phyloP scores from a whole-genome alignment of 2,888 invertebrate genomes.

The Chloroclysta siterata region DNA sequence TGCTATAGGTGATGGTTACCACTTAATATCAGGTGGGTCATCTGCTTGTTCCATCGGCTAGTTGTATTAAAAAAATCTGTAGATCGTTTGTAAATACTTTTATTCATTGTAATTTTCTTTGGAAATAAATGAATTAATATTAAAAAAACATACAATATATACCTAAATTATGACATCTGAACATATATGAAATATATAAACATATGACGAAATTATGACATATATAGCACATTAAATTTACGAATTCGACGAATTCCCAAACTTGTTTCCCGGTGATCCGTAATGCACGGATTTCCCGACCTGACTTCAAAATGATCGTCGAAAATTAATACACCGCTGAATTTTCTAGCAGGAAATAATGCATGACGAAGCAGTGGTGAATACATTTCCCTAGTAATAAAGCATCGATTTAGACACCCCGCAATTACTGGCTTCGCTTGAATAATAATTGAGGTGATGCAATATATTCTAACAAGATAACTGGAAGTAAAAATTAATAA shows the following conservation, averaged over 20 bases:
- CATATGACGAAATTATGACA: too few relatives aligned
- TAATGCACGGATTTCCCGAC: not conserved
- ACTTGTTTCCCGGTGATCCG: not conserved
- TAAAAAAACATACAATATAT: too few relatives aligned
- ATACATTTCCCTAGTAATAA: constrained; percentile 40
- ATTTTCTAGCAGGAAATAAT: constrained; percentile 28
- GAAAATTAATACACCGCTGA: constrained; percentile 5
- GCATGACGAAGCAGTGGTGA: constrained; percentile 18
- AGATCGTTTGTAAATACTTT: too few relatives aligned
- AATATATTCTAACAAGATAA: constrained; percentile 15
- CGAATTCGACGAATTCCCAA: not conserved
- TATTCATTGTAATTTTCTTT: too few relatives aligned
- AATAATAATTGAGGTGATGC: constrained; percentile 53
- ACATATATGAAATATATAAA: too few relatives aligned
- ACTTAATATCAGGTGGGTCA: too few relatives aligned
- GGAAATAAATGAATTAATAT: too few relatives aligned
- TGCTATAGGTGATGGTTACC: too few relatives aligned
- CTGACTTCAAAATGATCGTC: not conserved
- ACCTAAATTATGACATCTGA: too few relatives aligned
- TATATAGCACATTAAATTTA: too few relatives aligned
- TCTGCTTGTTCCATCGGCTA: too few relatives aligned
- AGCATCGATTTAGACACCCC: constrained; percentile 52
- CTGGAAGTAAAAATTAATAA: not conserved
- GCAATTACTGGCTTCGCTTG: constrained; percentile 51
- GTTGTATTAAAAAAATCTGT: too few relatives aligned